A percentile compares a stretch with the other conserved stretches of the same genome.
Evolutionary conservation across 2,888 invertebrate genomes (phyloP).

Genomic region (Philereme transversata): DNA sequence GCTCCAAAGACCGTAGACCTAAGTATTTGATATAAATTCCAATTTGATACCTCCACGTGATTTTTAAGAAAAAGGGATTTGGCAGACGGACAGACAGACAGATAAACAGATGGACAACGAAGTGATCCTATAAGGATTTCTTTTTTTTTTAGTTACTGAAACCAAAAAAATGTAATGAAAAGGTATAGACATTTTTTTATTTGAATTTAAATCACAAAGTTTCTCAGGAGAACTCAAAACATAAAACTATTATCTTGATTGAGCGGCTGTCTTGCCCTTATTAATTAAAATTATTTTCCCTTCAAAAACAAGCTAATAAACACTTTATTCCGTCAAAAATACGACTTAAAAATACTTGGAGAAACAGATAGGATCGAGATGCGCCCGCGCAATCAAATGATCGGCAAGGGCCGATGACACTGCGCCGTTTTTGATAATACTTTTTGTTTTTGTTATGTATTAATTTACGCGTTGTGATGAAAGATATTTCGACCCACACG

Average conservation of each 20-base stretch:
- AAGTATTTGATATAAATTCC: no score
- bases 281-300: constrained; percentile 19
- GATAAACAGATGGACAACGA: no score
- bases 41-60: no score
- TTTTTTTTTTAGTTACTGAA: no score
- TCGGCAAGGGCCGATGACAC: constrained; percentile 75
- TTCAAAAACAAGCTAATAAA: neutral
- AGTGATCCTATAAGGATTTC: no score
- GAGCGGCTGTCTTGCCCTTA: constrained; percentile 19
- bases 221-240: constrained; percentile 24
- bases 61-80: no score
- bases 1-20: no score
- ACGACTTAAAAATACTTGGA: constrained; percentile 14
- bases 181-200: neutral
- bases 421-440: constrained; percentile 70
- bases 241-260: constrained; percentile 26
- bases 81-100: no score
- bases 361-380: constrained; percentile 47
- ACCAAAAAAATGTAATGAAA: no score
- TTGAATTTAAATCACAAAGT: constrained; percentile 15
- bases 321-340: constrained; percentile 1
- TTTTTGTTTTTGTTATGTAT: constrained; percentile 65
- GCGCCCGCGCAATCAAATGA: constrained; percentile 56
- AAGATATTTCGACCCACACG: constrained; percentile 15
- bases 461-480: constrained; percentile 71